Evolutionary conservation across 2,113 vertebrate species (phyloP).

Genomic region (Bothrops jararaca): DNA sequence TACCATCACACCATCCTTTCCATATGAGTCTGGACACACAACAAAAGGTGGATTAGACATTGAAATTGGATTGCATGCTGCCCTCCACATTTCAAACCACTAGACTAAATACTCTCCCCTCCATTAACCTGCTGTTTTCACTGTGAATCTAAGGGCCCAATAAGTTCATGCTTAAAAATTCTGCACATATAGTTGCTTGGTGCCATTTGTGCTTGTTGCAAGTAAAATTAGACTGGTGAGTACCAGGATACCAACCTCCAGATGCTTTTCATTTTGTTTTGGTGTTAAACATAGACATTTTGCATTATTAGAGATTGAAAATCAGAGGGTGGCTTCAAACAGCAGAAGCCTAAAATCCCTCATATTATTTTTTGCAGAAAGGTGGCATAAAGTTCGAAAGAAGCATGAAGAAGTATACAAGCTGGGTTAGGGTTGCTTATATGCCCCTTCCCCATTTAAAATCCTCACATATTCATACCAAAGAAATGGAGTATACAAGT

Average conservation of each 20-base stretch:
- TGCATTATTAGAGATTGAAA: not conserved
- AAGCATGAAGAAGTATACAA: not conserved
- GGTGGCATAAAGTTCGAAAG: not conserved
- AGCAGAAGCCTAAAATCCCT: not conserved
- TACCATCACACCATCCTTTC: not conserved
- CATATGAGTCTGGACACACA: not conserved
- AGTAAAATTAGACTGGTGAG: not conserved
- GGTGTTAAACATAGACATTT: not conserved
- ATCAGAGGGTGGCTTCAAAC: not conserved
- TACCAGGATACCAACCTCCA: not conserved
- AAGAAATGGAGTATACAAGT: not conserved
- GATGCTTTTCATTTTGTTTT: not conserved
- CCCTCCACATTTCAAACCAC: not conserved
- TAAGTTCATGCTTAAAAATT: too few relatives aligned
- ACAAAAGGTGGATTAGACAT: not conserved
- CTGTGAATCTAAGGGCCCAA: not conserved
- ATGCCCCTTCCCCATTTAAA: not conserved
- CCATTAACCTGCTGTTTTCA: not conserved
- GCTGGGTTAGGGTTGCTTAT: not conserved
- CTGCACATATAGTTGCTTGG: not conserved
- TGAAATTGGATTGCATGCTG: not conserved
- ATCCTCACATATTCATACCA: not conserved
- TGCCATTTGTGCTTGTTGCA: not conserved
- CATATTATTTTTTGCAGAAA: not conserved
- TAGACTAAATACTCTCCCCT: too few relatives aligned